Evolutionary conservation across 23 tunicate species (phyloP).

Genomic region (Phallusia fumigata): DNA sequence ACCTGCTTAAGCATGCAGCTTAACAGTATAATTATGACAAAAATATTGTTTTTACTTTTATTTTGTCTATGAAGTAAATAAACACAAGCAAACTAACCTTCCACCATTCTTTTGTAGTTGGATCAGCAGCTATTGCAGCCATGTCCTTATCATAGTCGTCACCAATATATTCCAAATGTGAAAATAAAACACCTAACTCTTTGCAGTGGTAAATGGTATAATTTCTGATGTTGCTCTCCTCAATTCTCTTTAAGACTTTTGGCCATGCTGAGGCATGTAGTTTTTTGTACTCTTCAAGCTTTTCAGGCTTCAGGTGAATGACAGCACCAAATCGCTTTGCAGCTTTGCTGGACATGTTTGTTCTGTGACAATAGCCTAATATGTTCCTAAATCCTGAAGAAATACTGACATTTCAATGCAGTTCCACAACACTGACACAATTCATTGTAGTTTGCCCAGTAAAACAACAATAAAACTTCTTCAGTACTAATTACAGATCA

Average conservation of each 20-base stretch:
- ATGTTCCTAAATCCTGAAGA: too few relatives aligned
- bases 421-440: too few relatives aligned
- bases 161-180: slow-evolving; percentile 89
- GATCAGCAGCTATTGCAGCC: slow-evolving; percentile 67
- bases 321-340: slow-evolving; percentile 74
- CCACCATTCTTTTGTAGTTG: slow-evolving; percentile 82
- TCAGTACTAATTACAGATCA: too few relatives aligned
- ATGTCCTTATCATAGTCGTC: slow-evolving; percentile 61
- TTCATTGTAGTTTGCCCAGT: too few relatives aligned
- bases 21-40: neutral
- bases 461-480: too few relatives aligned
- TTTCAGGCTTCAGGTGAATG: slow-evolving; percentile 48
- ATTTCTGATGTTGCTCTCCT: slow-evolving; percentile 82
- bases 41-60: neutral
- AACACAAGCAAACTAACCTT: slow-evolving; percentile 46
- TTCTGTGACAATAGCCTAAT: too few relatives aligned
- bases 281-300: slow-evolving; percentile 79
- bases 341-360: slow-evolving; percentile 26
- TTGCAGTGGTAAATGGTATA: slow-evolving; percentile 89
- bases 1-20: neutral
- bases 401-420: too few relatives aligned
- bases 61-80: too few relatives aligned
- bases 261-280: slow-evolving; percentile 87
- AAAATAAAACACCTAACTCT: slow-evolving; percentile 71
- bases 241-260: slow-evolving; percentile 47